Conservation (phyloP, 2,888 invertebrate species). For the Candidula unifasciata region DNA sequence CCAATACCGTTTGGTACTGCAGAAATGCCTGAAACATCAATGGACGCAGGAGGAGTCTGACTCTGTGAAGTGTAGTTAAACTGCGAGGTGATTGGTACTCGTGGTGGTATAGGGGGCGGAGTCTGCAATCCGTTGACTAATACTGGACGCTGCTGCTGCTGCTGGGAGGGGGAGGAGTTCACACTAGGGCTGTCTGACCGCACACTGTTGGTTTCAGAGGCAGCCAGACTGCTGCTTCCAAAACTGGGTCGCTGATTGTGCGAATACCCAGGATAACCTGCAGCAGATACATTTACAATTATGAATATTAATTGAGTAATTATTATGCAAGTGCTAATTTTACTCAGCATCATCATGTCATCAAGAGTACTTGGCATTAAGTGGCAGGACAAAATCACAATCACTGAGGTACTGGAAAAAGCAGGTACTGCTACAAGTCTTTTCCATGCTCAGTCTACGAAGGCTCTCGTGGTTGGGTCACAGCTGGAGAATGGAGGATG, state of each 20-base stretch:
- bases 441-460: no score
- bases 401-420: no score
- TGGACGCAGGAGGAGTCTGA: constrained; percentile 63
- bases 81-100: constrained; percentile 60
- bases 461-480: no score
- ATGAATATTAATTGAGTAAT: not conserved
- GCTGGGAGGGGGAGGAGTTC: constrained; percentile 36
- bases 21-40: constrained; percentile 17
- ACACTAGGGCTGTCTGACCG: constrained; percentile 71
- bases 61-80: constrained; percentile 55
- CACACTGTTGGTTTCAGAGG: constrained; percentile 90
- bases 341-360: no score
- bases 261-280: constrained; percentile 57
- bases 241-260: constrained; percentile 92
- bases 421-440: no score
- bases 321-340: no score
- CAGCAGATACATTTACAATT: not conserved
- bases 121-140: constrained; percentile 78
- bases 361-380: no score
- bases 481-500: no score
- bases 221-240: constrained; percentile 89
- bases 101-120: constrained; percentile 79
- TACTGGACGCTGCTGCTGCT: constrained; percentile 9
- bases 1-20: constrained; percentile 1
- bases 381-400: no score